Percentiles rank a stretch among this genome's conserved stretches.
phyloP scores from a whole-genome alignment of 2,113 vertebrate species.

The Tachycineta bicolor region DNA sequence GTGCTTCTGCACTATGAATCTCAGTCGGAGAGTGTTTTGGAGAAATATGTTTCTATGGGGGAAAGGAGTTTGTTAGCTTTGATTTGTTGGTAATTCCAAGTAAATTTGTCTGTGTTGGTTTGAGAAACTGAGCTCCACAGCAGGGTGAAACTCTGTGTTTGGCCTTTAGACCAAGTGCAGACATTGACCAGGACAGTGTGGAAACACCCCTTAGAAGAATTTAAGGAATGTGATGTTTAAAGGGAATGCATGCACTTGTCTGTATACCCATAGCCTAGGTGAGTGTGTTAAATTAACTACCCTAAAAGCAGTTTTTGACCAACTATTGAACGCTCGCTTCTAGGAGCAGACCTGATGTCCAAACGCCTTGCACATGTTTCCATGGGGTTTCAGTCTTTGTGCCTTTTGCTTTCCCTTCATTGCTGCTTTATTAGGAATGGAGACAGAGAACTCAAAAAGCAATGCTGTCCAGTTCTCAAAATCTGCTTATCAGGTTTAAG shows the following conservation, averaged over 20 bases:
- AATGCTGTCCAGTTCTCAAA: conserved; percentile 17
- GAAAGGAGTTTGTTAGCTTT: not conserved
- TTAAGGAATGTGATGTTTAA: not conserved
- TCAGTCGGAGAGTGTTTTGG: not conserved
- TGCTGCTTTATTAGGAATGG: not conserved
- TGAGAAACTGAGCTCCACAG: not conserved
- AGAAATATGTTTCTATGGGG: not conserved
- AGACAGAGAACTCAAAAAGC: conserved; percentile 15
- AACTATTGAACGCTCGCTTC: not conserved
- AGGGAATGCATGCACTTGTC: not conserved
- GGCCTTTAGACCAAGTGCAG: not conserved
- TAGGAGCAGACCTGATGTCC: not conserved
- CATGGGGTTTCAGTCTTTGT: not conserved
- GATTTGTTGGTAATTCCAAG: not conserved
- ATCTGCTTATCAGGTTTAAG: conserved; percentile 51
- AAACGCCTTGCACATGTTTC: not conserved
- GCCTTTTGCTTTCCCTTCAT: not conserved
- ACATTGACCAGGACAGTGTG: not conserved
- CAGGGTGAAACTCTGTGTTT: not conserved
- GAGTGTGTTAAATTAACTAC: not conserved
- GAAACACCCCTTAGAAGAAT: not conserved
- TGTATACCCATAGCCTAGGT: not conserved
- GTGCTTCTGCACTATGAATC: not conserved
- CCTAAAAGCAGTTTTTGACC: not conserved
- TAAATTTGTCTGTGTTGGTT: not conserved